Base-by-base conservation (phyloP, 2,797 vertebrate species). In the Gallinago nigripennis region DNA sequence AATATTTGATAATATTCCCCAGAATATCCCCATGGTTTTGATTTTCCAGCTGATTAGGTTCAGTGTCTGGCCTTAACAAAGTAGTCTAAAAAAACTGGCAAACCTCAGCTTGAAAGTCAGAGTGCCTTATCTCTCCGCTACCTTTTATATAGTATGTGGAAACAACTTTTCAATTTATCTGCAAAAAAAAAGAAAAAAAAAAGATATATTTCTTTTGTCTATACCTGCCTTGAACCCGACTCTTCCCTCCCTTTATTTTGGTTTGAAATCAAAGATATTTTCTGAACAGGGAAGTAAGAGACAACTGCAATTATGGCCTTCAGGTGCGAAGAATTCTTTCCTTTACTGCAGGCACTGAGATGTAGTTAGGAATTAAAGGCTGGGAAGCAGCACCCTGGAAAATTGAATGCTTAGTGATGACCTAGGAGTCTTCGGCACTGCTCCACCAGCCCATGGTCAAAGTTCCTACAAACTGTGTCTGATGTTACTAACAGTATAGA, bases 391-490 rank as follows among this genome's bases (percentile, higher is more conserved):
- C 61, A 12, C 16, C 33, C 6, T 64, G 23, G 51, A 48, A 86
- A 83, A 48, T 43, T 28, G 35, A 77, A 51, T 12, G 16, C 46
- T 84, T 35, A 41, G 7, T 57, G 24, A 45, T 61, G 14, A 45
- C 24, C 37, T 5, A 16, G 27, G 24, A 56, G 9, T 14, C 7
- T 73, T 80, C 19, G 57, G 14, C 41, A 69, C 6, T 53, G 19
- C 25, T 10, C 25, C 46, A n/a, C 24, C 16, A 69, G 15, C 20
- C 16, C 1, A 0, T 30, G 39, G n/a, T 31, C 21, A 5, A 11
- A 0, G 0, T 11, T 63, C 43, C 11, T 41, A 27, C 39, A 35
- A 80, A 53, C 12, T 58, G 5, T 45, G 10, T 60, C 8, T 64
- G 24, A 4, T 41, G 11, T 60, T 57, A 27, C 17, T 11, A 33